These are phyloP conservation scores for Lasioglossum figueresi DNA, from an alignment of 2,888 invertebrate species.

Conservation along the genomic window DNA sequence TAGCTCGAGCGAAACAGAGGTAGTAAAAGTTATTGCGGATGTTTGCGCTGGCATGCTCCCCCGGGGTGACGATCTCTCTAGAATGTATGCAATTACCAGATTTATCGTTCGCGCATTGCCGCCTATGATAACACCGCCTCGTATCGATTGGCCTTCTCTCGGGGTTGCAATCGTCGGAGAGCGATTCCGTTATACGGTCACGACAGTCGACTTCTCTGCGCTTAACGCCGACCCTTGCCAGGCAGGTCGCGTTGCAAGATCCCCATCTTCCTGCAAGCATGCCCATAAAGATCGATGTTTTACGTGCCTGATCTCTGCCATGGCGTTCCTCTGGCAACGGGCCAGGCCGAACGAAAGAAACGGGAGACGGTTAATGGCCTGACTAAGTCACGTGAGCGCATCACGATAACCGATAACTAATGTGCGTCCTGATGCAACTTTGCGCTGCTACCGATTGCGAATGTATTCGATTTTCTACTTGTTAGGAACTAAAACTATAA, in stretches of 20 bases:
- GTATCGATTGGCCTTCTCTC: slow-evolving; percentile 76
- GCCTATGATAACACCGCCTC: slow-evolving; percentile 78
- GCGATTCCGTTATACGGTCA: slow-evolving; percentile 75
- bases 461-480: not conserved
- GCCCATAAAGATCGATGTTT: slow-evolving; percentile 25
- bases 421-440: not conserved
- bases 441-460: not conserved
- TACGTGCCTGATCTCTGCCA: not conserved
- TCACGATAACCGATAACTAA: not conserved
- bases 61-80: slow-evolving; percentile 1
- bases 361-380: not conserved
- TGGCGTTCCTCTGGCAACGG: not conserved
- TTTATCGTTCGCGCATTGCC: slow-evolving; percentile 77
- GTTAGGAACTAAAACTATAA: too few species aligned
- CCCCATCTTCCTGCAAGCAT: slow-evolving; percentile 76
- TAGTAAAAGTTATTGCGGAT: not conserved
- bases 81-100: slow-evolving; percentile 70
- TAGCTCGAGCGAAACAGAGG: not conserved
- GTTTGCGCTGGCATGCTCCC: not conserved
- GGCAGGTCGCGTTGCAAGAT: slow-evolving; percentile 78
- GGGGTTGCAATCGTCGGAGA: slow-evolving; percentile 76
- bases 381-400: not conserved
- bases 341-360: not conserved
- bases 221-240: slow-evolving; percentile 74
- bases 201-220: slow-evolving; percentile 76